These are phyloP conservation scores for Hypercompe scribonia DNA, from an alignment of 2,888 invertebrate genomes.

Conservation along the genomic window DNA sequence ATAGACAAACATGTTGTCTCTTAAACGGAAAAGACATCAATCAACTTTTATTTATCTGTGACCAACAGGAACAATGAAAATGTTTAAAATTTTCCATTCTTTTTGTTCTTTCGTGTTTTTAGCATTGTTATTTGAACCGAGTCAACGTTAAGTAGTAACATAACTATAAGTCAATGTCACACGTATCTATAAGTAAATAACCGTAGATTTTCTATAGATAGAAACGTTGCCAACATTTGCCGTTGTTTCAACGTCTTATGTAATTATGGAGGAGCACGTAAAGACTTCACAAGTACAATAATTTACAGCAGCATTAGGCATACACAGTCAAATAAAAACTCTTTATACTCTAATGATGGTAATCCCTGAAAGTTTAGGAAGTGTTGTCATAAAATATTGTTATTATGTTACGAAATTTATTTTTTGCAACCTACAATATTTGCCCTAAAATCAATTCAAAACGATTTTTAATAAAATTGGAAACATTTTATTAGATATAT, in stretches of 20 bases:
- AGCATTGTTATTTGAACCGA: background rate
- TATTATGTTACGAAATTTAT: background rate
- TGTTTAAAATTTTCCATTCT: background rate
- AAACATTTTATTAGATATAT: too few species aligned
- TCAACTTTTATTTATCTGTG: slow-evolving; percentile 4
- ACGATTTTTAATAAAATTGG: too few species aligned
- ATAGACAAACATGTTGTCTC: slow-evolving; percentile 1
- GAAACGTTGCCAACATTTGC: background rate
- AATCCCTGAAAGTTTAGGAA: background rate
- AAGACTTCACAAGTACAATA: background rate
- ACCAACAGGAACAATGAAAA: background rate
- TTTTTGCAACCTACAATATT: background rate
- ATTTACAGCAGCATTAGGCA: background rate
- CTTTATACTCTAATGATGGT: background rate
- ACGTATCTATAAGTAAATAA: background rate
- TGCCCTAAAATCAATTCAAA: too few species aligned
- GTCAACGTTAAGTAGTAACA: background rate
- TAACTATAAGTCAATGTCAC: background rate
- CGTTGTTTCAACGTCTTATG: background rate
- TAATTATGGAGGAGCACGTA: background rate
- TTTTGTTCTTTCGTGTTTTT: background rate
- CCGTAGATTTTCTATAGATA: background rate
- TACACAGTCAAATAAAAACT: background rate
- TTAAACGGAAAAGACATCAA: slow-evolving; percentile 5
- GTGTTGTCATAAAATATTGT: background rate